phyloP scores from a whole-genome alignment of 2,888 invertebrate genomes.

The Nymphalis urticae region DNA sequence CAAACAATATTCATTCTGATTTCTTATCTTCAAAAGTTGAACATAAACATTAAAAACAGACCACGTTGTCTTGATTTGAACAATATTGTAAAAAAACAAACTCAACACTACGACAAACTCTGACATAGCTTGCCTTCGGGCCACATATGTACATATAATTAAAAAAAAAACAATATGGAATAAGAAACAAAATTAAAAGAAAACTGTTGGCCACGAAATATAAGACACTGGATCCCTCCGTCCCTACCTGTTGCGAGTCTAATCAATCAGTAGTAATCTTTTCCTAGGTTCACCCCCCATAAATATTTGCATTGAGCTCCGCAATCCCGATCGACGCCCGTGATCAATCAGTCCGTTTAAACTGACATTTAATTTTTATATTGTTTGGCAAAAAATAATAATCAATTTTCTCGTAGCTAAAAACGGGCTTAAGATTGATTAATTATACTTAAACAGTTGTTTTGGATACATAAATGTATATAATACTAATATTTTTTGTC shows the following conservation, averaged over 20 bases:
- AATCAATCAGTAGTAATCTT: constrained; percentile 45
- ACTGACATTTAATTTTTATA: constrained; percentile 45
- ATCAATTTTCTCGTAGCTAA: neutral
- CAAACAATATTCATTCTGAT: too few species aligned
- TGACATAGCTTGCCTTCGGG: too few species aligned
- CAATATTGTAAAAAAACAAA: too few species aligned
- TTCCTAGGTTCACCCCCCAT: constrained; percentile 33
- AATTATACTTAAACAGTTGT: neutral
- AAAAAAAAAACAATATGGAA: neutral
- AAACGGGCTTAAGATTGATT: neutral
- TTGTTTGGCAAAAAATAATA: constrained; percentile 24
- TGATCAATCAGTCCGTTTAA: constrained; percentile 49
- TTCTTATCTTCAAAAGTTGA: too few species aligned
- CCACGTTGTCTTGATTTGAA: too few species aligned
- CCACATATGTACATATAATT: too few species aligned
- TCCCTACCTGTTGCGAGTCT: constrained; percentile 44
- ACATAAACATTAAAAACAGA: too few species aligned
- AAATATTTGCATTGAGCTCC: constrained; percentile 42
- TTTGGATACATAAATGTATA: neutral
- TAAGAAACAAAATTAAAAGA: constrained; percentile 10
- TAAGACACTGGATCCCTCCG: constrained; percentile 16
- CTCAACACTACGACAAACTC: too few species aligned
- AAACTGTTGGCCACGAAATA: constrained; percentile 20
- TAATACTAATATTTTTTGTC: too few species aligned
- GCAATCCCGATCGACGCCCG: constrained; percentile 39